A percentile compares a stretch with the other conserved stretches of the same genome.
Evolutionary conservation across 2,113 vertebrate genomes (phyloP).

Genomic region (Anguilla rostrata): DNA sequence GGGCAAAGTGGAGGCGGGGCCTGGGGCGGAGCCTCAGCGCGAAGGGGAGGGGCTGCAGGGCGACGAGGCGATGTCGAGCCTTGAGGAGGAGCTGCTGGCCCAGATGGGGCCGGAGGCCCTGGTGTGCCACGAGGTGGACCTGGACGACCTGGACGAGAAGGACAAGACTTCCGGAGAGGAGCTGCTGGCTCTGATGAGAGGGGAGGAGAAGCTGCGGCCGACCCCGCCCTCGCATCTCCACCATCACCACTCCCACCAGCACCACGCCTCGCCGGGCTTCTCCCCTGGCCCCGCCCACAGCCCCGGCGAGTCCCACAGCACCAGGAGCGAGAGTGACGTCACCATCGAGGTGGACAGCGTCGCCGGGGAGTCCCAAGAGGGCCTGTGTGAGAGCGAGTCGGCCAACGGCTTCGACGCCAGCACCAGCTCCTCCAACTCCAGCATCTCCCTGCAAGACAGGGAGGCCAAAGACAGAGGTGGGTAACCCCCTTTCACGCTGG

Average conservation of each 20-base stretch:
- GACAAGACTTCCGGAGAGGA: conserved; percentile 78
- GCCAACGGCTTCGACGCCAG: conserved; percentile 81
- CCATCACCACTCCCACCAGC: background rate
- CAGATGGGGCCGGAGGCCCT: conserved; percentile 88
- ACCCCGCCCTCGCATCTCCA: conserved; percentile 31
- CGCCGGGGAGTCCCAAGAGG: conserved; percentile 77
- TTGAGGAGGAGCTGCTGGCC: conserved; percentile 75
- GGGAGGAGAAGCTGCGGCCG: conserved; percentile 60
- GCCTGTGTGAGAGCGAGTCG: conserved; percentile 77
- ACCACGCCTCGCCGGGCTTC: background rate
- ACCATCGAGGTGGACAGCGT: conserved; percentile 84
- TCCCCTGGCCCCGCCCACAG: conserved; percentile 54
- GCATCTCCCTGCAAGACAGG: conserved; percentile 73
- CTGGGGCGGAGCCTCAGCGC: conserved; percentile 24
- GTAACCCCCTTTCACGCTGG: background rate
- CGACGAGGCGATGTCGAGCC: conserved; percentile 39
- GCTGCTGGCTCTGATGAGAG: conserved; percentile 51
- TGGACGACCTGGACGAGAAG: conserved; percentile 92
- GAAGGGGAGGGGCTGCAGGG: conserved; percentile 47
- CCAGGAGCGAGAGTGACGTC: conserved; percentile 73
- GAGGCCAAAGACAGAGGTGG: conserved; percentile 82
- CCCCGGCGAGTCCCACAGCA: conserved; percentile 75
- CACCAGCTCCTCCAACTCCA: conserved; percentile 73
- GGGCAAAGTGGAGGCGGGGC: conserved; percentile 42
- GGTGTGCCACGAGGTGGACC: conserved; percentile 92